Conservation (phyloP, 2,888 invertebrate genomes). For the Charanyca ferruginea region DNA sequence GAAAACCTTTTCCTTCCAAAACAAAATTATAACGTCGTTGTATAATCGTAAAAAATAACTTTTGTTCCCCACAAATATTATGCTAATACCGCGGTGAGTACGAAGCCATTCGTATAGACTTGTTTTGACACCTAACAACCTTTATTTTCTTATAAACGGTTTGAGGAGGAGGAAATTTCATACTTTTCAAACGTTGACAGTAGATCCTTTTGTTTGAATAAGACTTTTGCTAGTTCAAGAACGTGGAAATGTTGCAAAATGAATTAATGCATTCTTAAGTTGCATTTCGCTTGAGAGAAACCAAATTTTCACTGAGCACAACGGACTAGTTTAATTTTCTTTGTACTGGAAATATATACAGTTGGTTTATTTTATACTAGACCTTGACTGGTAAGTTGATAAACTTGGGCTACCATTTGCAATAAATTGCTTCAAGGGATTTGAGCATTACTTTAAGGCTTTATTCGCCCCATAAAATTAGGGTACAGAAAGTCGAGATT, state of each 20-base stretch:
- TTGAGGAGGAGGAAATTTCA: constrained; percentile 41
- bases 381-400: constrained; percentile 38
- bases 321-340: constrained; percentile 38
- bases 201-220: constrained; percentile 21
- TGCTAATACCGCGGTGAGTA: constrained; percentile 61
- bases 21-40: constrained; percentile 28
- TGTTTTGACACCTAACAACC: constrained; percentile 46
- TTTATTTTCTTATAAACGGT: constrained; percentile 43
- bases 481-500: constrained; percentile 53
- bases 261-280: constrained; percentile 48
- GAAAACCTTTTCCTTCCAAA: constrained; percentile 20
- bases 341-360: constrained; percentile 18
- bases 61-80: constrained; percentile 69
- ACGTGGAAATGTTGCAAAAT: constrained; percentile 33
- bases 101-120: constrained; percentile 59
- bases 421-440: constrained; percentile 61
- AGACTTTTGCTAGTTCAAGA: constrained; percentile 12
- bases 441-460: constrained; percentile 50
- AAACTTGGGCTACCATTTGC: constrained; percentile 44
- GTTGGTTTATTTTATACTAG: constrained; percentile 25
- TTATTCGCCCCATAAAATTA: constrained; percentile 60
- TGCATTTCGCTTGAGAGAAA: constrained; percentile 33
- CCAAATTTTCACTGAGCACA: constrained; percentile 19
- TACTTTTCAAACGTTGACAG: constrained; percentile 54
- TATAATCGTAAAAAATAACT: constrained; percentile 69